Percentiles rank a stretch among this genome's conserved stretches.
These are phyloP conservation scores for Taenaris catops DNA, from an alignment of 2,888 invertebrate genomes.

Conservation along the genomic window DNA sequence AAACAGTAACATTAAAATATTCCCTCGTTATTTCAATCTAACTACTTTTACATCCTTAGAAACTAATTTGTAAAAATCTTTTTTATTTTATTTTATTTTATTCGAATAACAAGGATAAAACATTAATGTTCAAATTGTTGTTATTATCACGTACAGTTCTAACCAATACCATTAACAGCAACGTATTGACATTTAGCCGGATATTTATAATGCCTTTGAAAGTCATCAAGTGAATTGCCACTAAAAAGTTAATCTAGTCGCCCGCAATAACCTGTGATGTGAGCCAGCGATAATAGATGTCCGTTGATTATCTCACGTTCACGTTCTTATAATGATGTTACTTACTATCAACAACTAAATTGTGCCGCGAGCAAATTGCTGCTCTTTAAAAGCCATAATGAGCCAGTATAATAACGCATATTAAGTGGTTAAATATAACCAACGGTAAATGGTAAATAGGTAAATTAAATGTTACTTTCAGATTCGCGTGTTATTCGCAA, in stretches of 20 bases:
- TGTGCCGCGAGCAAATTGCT: conserved; percentile 12
- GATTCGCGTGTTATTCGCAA: conserved; percentile 10
- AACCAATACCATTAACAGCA: too few species aligned
- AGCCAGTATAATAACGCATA: conserved; percentile 35
- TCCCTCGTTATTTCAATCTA: too few species aligned
- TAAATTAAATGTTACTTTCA: conserved; percentile 14
- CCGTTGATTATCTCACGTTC: conserved; percentile 35
- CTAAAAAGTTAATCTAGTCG: conserved; percentile 34
- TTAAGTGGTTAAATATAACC: conserved; percentile 39
- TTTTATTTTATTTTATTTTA: too few species aligned
- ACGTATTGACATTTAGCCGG: conserved; percentile 11
- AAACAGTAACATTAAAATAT: too few species aligned
- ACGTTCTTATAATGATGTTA: conserved; percentile 41
- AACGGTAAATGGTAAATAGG: conserved; percentile 27
- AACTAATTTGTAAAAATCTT: too few species aligned
- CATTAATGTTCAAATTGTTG: too few species aligned
- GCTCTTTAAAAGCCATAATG: conserved; percentile 17
- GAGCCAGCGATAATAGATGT: conserved; percentile 32
- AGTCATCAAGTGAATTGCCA: conserved; percentile 22
- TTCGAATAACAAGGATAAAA: too few species aligned
- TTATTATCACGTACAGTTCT: too few species aligned
- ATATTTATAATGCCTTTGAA: conserved; percentile 11
- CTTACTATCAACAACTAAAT: conserved; percentile 36
- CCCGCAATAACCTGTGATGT: conserved; percentile 21
- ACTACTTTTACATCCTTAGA: too few species aligned